A percentile compares a stretch with the other conserved stretches of the same genome.
These are phyloP conservation scores for Delichon dasypus DNA, from an alignment of 2,797 vertebrate genomes.

Conservation along the genomic window DNA sequence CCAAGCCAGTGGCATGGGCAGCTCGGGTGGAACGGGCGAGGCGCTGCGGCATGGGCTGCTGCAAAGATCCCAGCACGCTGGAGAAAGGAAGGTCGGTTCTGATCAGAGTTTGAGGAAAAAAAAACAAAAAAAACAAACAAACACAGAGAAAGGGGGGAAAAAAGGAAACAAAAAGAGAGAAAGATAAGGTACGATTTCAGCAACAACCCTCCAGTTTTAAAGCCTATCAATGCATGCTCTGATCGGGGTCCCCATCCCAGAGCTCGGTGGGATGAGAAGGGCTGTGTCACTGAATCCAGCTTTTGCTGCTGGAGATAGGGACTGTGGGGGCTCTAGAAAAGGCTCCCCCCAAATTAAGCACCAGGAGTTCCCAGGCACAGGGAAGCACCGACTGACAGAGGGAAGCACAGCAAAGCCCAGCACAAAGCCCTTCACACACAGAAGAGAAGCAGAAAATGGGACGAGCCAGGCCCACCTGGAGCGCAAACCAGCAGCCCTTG, in stretches of 20 bases:
- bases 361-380: neutral
- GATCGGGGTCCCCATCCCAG: neutral
- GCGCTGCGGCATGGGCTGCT: conserved; percentile 60
- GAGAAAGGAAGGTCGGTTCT: conserved; percentile 64
- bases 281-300: neutral
- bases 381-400: fast-evolving
- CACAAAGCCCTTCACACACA: neutral
- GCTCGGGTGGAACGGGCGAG: conserved; percentile 52
- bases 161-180: conserved; percentile 64
- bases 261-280: neutral
- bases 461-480: neutral
- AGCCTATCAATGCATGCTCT: neutral
- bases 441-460: neutral
- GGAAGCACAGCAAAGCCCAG: neutral
- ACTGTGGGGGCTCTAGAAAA: neutral
- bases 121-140: neutral
- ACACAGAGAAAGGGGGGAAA: neutral
- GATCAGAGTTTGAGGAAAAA: conserved; percentile 15
- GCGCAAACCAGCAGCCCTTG: neutral
- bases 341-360: neutral
- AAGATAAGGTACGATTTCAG: conserved; percentile 63
- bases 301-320: neutral
- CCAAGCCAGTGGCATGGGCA: conserved; percentile 47
- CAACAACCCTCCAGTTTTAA: neutral
- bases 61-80: conserved; percentile 54